Evolutionary conservation across 1,140 invertebrate species (phyloP).

Genomic region (Andricus grossulariae): DNA sequence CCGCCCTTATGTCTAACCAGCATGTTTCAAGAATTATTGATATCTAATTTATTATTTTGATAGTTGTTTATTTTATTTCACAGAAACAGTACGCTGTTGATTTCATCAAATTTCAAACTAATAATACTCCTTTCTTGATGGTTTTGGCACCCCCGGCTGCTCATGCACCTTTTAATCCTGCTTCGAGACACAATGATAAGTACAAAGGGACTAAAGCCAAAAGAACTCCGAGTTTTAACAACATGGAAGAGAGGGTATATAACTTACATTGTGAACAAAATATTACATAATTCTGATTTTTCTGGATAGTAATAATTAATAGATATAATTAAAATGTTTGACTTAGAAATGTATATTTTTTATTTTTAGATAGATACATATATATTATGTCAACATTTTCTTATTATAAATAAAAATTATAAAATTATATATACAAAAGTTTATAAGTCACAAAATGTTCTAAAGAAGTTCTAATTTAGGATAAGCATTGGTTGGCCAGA

Average conservation of each 20-base stretch:
- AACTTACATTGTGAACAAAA: no score
- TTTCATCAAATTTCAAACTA: constrained; percentile 76
- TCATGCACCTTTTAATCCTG: constrained; percentile 89
- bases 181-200: constrained; percentile 80
- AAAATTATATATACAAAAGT: no score
- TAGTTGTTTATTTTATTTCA: constrained; percentile 48
- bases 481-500: constrained; percentile 88
- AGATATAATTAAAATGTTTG: no score
- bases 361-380: no score
- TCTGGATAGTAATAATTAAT: no score
- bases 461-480: constrained; percentile 69
- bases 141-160: constrained; percentile 89
- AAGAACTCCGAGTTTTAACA: constrained; percentile 86
- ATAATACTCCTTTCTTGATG: constrained; percentile 84
- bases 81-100: constrained; percentile 77
- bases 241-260: constrained; percentile 65
- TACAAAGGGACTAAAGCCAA: constrained; percentile 80
- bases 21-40: background rate
- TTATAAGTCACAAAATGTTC: no score
- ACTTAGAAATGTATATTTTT: no score
- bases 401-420: no score
- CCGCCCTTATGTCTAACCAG: no score
- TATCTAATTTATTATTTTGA: constrained; percentile 1
- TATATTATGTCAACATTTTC: no score
- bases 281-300: no score